Base-by-base conservation (phyloP, 2,113 vertebrate species). In the Pyxicephalus adspersus region DNA sequence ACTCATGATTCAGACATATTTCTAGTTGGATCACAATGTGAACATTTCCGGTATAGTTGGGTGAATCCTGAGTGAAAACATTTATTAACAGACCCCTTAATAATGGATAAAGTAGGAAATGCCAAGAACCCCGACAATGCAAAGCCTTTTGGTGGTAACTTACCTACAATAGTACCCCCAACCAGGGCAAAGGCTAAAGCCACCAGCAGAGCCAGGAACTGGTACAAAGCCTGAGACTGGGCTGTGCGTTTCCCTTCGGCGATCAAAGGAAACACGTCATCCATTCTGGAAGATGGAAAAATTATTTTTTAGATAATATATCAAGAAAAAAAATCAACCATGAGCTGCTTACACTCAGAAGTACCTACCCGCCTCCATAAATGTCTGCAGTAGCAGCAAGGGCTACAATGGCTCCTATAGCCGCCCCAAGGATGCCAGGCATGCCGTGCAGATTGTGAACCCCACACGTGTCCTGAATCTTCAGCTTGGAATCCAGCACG, bases 401-500 rank as follows among this genome's bases (percentile, higher is more conserved):
- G 0, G 95, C 83, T 61, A 96, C 90, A 54, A 98, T 85, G 0
- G 88, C 90, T 2, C 96, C 97, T 71, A 98, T 89, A 0, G 97
- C 81, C 2, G 94, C 91, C 0, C 97, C 97, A 85, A 98, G 87
- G 15, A 97, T 0, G 0, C 96, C 97, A 0, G 97, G 96, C 91
- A 99, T 93, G 45, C 96, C 96, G 0, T 99, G 97, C 29, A 92
- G 86, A 28, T 98, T 98, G 91, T 97, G 94, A 3, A 99, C 88
- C 0, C 96, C 95, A 1, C 95, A 97, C 0, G 95, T 94, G 89
- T 99, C 97, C 83, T 95, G 95, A 74, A 91, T 89, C 86, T 95
- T 96, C 84, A 97, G 87, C 86, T 92, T 97, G 0, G 88, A 86
- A 76, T 87, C 85, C 25, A 98, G 83, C 80, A 94, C 0, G 0